Conservation (phyloP, 2,888 invertebrate genomes). For the Rutpela maculata region DNA sequence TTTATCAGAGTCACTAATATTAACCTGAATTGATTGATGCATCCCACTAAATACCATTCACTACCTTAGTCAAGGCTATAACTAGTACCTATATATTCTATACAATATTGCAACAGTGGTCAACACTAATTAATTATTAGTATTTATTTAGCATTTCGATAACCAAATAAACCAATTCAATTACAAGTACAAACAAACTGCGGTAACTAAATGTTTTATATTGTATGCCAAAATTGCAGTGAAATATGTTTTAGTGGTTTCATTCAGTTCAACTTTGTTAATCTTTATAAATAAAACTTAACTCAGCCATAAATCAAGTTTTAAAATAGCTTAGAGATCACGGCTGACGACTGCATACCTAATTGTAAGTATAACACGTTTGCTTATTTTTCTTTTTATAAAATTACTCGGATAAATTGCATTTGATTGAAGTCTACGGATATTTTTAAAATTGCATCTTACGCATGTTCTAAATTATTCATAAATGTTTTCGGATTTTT, state of each 20-base stretch:
- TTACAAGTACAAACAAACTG: conserved; percentile 18
- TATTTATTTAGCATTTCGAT: conserved; percentile 9
- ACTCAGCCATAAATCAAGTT: neutral
- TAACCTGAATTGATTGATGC: no score
- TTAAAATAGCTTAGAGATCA: conserved; percentile 19
- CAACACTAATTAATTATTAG: conserved; percentile 19
- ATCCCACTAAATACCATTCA: no score
- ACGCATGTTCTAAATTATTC: neutral
- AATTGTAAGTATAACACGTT: neutral
- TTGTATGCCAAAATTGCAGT: conserved; percentile 8
- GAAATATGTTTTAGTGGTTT: neutral
- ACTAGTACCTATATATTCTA: no score
- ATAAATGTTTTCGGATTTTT: neutral
- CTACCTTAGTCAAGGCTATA: no score
- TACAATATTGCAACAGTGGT: neutral
- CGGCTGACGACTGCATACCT: neutral
- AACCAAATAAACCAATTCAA: conserved; percentile 13
- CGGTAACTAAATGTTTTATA: neutral
- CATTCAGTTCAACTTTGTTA: conserved; percentile 1
- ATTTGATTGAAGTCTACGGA: conserved; percentile 2
- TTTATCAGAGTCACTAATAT: no score
- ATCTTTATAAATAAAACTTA: conserved; percentile 8
- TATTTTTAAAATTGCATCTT: neutral
- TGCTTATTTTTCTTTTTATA: neutral
- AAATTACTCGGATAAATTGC: conserved; percentile 17